phyloP scores from a whole-genome alignment of 2,797 vertebrate genomes.

The Dallia pectoralis region DNA sequence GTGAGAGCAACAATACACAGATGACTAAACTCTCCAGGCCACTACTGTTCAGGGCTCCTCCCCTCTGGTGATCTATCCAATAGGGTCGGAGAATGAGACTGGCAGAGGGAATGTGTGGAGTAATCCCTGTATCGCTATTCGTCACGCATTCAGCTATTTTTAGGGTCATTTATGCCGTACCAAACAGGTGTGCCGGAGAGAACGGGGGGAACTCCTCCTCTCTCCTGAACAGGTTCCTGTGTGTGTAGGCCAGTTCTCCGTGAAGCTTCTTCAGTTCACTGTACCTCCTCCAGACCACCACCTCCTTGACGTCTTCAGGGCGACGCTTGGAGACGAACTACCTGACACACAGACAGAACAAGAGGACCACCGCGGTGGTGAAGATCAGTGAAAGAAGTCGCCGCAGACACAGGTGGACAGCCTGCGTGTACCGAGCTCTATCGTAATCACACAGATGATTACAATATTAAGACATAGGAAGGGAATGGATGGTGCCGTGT shows the following conservation, averaged over 20 bases:
- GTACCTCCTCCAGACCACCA: slow-evolving; percentile 87
- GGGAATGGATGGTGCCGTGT: background rate
- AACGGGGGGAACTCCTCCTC: slow-evolving; percentile 88
- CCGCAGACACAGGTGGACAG: too few relatives aligned
- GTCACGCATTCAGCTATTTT: too few relatives aligned
- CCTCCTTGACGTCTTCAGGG: slow-evolving; percentile 87
- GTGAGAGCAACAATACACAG: slow-evolving; percentile 6
- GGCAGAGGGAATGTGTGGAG: too few relatives aligned
- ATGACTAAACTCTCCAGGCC: background rate
- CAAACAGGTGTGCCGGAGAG: slow-evolving; percentile 84
- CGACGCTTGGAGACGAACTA: slow-evolving; percentile 87
- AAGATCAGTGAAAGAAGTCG: too few relatives aligned
- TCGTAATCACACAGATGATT: too few relatives aligned
- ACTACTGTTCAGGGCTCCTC: too few relatives aligned
- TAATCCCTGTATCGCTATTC: too few relatives aligned
- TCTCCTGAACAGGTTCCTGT: slow-evolving; percentile 87
- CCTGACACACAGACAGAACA: background rate
- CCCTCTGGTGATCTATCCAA: background rate
- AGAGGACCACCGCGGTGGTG: background rate
- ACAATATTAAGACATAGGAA: too few relatives aligned
- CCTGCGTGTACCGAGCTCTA: too few relatives aligned
- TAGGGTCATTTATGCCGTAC: slow-evolving; percentile 60
- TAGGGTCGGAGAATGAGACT: background rate
- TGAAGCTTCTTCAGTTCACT: slow-evolving; percentile 90
- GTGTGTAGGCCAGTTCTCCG: slow-evolving; percentile 85